Conservation (phyloP, 2,888 invertebrate genomes). For the Chrysolina haemoptera region DNA sequence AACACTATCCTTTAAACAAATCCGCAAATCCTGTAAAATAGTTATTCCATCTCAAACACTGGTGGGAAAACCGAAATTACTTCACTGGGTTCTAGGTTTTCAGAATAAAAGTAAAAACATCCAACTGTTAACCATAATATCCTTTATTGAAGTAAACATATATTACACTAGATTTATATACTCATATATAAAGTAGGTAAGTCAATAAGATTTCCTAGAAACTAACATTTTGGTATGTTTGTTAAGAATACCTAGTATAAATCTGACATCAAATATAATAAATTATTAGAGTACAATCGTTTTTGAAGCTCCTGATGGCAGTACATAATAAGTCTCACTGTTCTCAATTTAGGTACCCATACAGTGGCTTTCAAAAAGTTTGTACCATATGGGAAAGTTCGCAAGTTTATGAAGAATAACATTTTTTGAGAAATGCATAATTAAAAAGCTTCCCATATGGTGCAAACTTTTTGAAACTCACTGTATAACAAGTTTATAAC, state of each 20-base stretch:
- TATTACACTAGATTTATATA: slow-evolving; percentile 43
- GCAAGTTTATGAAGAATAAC: too few species aligned
- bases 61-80: too few species aligned
- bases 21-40: too few species aligned
- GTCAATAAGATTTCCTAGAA: slow-evolving; percentile 35
- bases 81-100: background rate
- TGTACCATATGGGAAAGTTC: too few species aligned
- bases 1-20: too few species aligned
- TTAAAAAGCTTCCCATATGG: too few species aligned
- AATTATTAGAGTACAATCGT: slow-evolving; percentile 18
- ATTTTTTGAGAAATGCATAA: too few species aligned
- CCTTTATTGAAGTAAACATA: slow-evolving; percentile 46
- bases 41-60: too few species aligned
- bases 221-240: slow-evolving; percentile 48
- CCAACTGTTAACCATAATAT: slow-evolving; percentile 36
- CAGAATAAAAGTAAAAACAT: background rate
- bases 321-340: background rate
- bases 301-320: background rate
- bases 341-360: too few species aligned
- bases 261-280: slow-evolving; percentile 25
- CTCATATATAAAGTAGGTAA: slow-evolving; percentile 42
- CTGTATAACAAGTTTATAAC: too few species aligned
- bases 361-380: too few species aligned
- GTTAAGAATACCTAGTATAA: slow-evolving; percentile 27
- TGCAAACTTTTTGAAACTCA: too few species aligned